Conservation (phyloP, 2,113 vertebrate genomes). For the Equus quagga region DNA sequence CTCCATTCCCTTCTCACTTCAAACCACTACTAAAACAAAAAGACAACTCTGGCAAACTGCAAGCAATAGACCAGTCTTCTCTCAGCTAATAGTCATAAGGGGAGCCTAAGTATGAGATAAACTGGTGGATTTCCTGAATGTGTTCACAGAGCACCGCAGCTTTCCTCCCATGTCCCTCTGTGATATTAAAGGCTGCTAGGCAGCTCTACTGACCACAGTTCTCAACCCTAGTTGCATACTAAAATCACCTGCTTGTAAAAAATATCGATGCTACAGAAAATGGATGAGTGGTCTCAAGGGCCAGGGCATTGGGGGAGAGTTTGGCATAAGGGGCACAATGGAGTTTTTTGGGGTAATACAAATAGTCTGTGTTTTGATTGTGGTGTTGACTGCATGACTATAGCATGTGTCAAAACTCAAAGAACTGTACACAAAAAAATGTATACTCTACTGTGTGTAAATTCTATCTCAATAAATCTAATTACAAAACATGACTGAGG, state of each 20-base stretch:
- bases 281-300: not conserved
- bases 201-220: not conserved
- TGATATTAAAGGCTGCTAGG: not conserved
- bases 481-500: not conserved
- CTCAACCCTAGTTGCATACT: not conserved
- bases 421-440: not conserved
- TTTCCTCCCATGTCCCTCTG: not conserved
- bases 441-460: not conserved
- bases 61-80: not conserved
- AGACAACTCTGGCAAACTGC: not conserved
- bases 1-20: not conserved
- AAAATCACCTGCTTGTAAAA: not conserved
- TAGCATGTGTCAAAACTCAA: not conserved
- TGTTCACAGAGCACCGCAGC: not conserved
- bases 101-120: not conserved
- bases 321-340: not conserved
- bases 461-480: not conserved
- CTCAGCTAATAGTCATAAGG: not conserved
- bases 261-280: not conserved
- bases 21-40: not conserved
- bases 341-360: not conserved
- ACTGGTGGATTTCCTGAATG: not conserved
- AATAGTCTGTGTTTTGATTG: not conserved
- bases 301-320: rapidly evolving
- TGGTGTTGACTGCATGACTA: not conserved